Percentiles rank a stretch among this genome's conserved stretches.
phyloP scores from a whole-genome alignment of 2,888 invertebrate genomes.

The Rhingia campestris region DNA sequence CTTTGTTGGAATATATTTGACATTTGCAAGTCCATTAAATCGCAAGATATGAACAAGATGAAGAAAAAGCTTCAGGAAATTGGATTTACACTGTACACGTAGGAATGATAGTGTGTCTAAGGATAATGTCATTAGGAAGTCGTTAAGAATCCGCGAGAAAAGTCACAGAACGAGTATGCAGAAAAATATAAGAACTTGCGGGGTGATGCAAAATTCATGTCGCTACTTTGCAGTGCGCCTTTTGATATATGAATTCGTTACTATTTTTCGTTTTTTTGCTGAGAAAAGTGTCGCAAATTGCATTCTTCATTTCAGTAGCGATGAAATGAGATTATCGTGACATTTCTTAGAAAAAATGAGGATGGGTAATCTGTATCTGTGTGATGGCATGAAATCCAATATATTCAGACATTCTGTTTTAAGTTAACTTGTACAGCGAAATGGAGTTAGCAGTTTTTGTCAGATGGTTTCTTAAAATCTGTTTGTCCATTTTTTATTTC shows the following conservation, averaged over 20 bases:
- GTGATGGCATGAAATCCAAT: constrained; percentile 27
- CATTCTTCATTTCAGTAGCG: constrained; percentile 54
- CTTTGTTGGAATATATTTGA: constrained; percentile 15
- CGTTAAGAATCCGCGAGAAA: constrained; percentile 69
- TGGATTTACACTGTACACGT: constrained; percentile 67
- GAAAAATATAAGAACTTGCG: constrained; percentile 14
- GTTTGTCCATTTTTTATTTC: too few relatives aligned
- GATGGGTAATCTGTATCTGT: constrained; percentile 14
- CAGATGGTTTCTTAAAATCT: too few relatives aligned
- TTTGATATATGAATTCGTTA: constrained; percentile 48
- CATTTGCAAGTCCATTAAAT: constrained; percentile 69
- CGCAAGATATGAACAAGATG: neutral
- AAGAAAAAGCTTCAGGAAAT: constrained; percentile 47
- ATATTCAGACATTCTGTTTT: constrained; percentile 1
- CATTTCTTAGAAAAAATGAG: constrained; percentile 2
- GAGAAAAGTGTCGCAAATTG: constrained; percentile 43
- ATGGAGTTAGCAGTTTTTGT: too few relatives aligned
- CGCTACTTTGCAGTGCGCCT: constrained; percentile 42
- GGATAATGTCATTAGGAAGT: constrained; percentile 57
- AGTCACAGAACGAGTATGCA: constrained; percentile 38
- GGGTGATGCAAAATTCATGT: constrained; percentile 64
- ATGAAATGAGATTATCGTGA: constrained; percentile 61
- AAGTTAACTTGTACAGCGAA: neutral
- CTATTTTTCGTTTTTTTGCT: neutral
- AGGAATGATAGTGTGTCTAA: constrained; percentile 36